Base-by-base conservation (phyloP, 2,888 invertebrate genomes). In the Cyclophora punctaria region DNA sequence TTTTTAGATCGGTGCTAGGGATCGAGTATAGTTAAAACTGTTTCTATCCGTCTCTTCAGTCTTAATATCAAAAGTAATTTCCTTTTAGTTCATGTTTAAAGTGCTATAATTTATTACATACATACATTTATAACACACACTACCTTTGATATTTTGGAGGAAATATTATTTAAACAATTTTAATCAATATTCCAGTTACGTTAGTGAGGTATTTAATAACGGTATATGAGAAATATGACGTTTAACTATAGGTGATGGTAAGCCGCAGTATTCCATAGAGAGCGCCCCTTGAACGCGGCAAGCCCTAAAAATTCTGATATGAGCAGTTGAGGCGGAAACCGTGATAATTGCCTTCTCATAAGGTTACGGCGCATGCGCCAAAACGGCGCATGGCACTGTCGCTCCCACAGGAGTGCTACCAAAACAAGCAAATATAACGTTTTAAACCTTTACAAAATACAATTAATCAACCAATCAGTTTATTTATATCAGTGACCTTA, bases 261-360 rank as follows among this genome's bases (percentile, higher is more conserved):
- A 63, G 58, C 56, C 59, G 57, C 62, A 55, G 66, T 53, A 70
- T 65, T 51, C 60, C 64, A 5, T 37, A 5, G 4, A 37, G 5
- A 37, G 37, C 58, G 60, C 59, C 55, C 53, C 20, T 20, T 55
- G 61, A 63, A 64, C 62, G 60, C 52, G 74, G 70, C 78, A 74
- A 82, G 68, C 82, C 79, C 77, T 81, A 71, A 74, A 74, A 77
- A 71, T 70, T 73, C 74, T 75, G 72, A 77, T 73, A 70, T 59
- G 60, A 64, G 63, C 67, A 69, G 68, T 59, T 64, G 66, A 62
- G 62, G 57, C 78, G 85, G 85, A 85, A 82, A 84, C 68, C 66
- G 71, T 67, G 76, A 75, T 82, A 78, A 83, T 85, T 80, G 75
- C 70, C 69, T 67, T 68, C 62, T 58, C 57, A 41, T 46, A 48